phyloP scores from a whole-genome alignment of 2,797 vertebrate genomes.

The Macrochelys suwanniensis region DNA sequence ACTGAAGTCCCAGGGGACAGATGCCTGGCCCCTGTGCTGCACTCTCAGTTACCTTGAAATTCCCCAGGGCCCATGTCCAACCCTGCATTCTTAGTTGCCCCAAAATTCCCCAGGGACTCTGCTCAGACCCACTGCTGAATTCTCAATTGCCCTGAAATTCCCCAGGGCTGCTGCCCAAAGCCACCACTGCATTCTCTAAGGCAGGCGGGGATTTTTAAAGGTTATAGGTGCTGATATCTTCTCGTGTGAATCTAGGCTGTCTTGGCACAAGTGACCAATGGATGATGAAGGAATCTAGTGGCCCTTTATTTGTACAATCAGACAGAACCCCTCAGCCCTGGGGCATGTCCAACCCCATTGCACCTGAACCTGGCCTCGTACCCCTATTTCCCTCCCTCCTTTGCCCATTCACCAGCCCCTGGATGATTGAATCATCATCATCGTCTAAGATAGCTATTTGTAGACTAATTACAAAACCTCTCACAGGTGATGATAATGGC shows the following conservation, averaged over 20 bases:
- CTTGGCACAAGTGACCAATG: rapidly evolving
- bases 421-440: rapidly evolving
- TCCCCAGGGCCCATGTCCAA: background rate
- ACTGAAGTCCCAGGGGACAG: rapidly evolving
- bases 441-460: background rate
- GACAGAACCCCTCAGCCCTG: background rate
- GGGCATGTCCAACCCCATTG: background rate
- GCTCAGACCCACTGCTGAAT: background rate
- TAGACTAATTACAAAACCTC: background rate
- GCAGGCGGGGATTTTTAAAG: background rate
- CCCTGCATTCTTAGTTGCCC: background rate
- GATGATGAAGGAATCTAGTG: rapidly evolving
- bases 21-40: rapidly evolving
- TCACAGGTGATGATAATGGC: background rate
- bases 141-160: constrained; percentile 60
- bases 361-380: background rate
- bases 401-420: background rate
- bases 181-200: background rate
- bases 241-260: rapidly evolving
- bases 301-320: background rate
- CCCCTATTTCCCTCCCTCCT: background rate
- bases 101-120: constrained; percentile 70
- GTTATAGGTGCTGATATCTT: background rate
- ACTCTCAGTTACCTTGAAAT: constrained; percentile 26
- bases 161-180: constrained; percentile 48